Percentiles rank a stretch among this genome's conserved stretches.
phyloP scores from a whole-genome alignment of 2,113 vertebrate species.

The Plectropomus leopardus region DNA sequence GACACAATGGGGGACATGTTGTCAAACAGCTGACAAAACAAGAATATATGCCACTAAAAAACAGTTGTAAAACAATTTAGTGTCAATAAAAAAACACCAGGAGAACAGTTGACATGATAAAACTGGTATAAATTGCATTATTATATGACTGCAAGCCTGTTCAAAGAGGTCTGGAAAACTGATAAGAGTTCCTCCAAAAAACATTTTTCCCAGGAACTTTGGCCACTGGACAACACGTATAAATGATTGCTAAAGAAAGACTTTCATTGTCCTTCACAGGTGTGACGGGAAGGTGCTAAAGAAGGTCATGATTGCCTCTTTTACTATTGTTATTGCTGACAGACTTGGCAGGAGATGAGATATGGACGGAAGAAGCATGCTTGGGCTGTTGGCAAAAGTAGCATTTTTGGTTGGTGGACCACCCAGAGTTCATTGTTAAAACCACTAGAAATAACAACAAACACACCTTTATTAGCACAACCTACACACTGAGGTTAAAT shows the following conservation, averaged over 20 bases:
- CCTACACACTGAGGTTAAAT: constrained; percentile 17
- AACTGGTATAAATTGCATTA: constrained; percentile 7
- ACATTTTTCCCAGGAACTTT: background rate
- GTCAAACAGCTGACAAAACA: constrained; percentile 64
- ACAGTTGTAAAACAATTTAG: constrained; percentile 12
- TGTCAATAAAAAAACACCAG: background rate
- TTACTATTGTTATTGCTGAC: constrained; percentile 65
- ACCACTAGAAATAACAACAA: constrained; percentile 21
- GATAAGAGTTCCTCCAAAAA: background rate
- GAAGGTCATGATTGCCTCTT: constrained; percentile 56
- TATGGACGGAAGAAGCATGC: constrained; percentile 29
- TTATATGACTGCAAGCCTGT: background rate
- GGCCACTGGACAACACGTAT: constrained; percentile 44
- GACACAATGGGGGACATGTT: constrained; percentile 19
- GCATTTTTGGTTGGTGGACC: constrained; percentile 61
- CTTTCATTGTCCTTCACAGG: constrained; percentile 64
- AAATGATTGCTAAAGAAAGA: constrained; percentile 24
- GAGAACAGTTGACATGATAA: background rate
- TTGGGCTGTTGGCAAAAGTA: constrained; percentile 31
- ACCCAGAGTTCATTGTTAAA: constrained; percentile 61
- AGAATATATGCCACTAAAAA: constrained; percentile 19
- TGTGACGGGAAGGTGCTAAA: constrained; percentile 61
- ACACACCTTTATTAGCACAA: constrained; percentile 26
- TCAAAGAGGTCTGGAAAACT: constrained; percentile 12
- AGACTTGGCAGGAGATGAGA: constrained; percentile 57